Evolutionary conservation across 2,797 vertebrate species (phyloP).

Genomic region (Pseudochromis fuscus): DNA sequence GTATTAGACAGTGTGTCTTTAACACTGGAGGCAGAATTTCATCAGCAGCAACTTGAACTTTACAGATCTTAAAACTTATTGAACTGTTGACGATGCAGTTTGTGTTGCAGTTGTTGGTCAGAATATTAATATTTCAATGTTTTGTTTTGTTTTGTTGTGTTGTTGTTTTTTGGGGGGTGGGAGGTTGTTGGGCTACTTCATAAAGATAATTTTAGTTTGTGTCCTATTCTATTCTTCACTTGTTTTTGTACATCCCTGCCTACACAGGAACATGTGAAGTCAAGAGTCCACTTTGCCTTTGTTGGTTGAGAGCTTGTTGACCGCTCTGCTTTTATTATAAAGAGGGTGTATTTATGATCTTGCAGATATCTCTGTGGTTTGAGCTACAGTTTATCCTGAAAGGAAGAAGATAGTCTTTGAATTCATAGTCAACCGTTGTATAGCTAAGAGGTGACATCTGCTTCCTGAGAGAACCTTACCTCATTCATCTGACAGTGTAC

Average conservation of each 20-base stretch:
- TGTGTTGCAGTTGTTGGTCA: neutral
- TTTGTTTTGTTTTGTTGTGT: neutral
- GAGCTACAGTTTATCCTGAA: neutral
- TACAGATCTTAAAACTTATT: neutral
- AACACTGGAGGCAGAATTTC: neutral
- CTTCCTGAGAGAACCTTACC: neutral
- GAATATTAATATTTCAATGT: slow-evolving; percentile 43
- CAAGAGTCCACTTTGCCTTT: neutral
- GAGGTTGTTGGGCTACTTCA: no score
- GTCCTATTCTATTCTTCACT: slow-evolving; percentile 1
- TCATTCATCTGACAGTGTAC: neutral
- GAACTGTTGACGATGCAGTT: neutral
- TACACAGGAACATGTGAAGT: no score
- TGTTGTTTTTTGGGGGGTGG: no score
- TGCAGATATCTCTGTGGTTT: neutral
- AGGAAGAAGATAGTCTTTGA: neutral
- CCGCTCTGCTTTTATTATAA: neutral
- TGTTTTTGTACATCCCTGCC: no score
- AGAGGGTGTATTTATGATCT: neutral
- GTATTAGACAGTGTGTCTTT: no score
- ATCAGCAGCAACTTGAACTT: neutral
- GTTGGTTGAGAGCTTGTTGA: neutral
- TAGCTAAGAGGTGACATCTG: neutral
- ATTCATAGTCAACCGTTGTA: neutral
- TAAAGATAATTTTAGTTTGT: no score